A percentile compares a stretch with the other conserved stretches of the same genome.
Conservation (phyloP, 2,797 vertebrate genomes). For the Pelodytes ibericus region DNA sequence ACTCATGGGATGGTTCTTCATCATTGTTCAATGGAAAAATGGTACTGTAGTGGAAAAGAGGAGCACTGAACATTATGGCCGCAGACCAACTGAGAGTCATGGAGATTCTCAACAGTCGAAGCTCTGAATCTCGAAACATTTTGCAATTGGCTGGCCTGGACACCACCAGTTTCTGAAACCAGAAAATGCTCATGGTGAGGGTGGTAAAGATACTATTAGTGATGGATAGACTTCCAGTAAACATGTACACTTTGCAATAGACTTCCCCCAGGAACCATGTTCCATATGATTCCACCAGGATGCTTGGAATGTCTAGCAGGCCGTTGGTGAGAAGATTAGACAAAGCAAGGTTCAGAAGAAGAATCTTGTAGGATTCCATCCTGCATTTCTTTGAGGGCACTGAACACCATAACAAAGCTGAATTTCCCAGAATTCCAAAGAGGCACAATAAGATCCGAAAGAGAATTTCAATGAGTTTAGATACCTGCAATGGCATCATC, state of each 20-base stretch:
- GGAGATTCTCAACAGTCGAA: neutral
- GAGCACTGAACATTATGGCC: constrained; percentile 17
- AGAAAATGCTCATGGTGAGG: constrained; percentile 75
- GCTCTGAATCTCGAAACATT: neutral
- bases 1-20: neutral
- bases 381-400: constrained; percentile 63
- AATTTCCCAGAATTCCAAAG: constrained; percentile 75
- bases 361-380: constrained; percentile 71
- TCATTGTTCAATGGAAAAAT: constrained; percentile 1
- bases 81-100: constrained; percentile 12
- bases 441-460: constrained; percentile 69
- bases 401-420: constrained; percentile 69
- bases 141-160: constrained; percentile 63
- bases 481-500: neutral
- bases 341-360: constrained; percentile 76
- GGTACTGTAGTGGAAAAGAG: constrained; percentile 7
- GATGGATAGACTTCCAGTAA: constrained; percentile 72
- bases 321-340: constrained; percentile 80
- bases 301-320: constrained; percentile 76
- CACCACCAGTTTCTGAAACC: constrained; percentile 79
- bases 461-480: constrained; percentile 3
- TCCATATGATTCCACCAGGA: constrained; percentile 65
- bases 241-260: constrained; percentile 70
- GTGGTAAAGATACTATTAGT: constrained; percentile 80
- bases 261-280: constrained; percentile 69